Conservation (phyloP, 2,113 vertebrate species). For the Potamarius usumacintae region DNA sequence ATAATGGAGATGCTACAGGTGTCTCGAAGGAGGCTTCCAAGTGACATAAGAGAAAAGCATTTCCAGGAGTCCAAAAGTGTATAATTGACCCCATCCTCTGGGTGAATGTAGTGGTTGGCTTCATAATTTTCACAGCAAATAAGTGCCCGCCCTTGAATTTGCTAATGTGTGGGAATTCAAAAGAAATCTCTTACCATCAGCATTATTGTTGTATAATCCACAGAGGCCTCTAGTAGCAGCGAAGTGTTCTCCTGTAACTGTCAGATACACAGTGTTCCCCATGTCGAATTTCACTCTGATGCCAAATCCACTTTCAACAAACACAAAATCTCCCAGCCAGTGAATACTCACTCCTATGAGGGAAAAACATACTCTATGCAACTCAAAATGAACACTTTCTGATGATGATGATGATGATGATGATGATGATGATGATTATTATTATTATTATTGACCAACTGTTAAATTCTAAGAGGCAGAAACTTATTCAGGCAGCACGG, state of each 20-base stretch:
- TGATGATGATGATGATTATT: background rate
- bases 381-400: background rate
- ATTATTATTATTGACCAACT: background rate
- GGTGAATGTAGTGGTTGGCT: background rate
- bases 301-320: constrained; percentile 82
- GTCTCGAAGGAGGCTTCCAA: background rate
- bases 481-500: background rate
- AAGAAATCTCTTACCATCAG: constrained; percentile 67
- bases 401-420: too few relatives aligned
- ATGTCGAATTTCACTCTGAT: constrained; percentile 78
- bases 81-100: background rate
- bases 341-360: constrained; percentile 79
- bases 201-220: constrained; percentile 80
- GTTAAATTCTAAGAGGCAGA: background rate
- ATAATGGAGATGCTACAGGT: background rate
- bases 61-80: background rate
- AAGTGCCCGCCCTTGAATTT: background rate
- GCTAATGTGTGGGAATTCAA: background rate
- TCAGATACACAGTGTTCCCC: constrained; percentile 74
- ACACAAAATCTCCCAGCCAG: constrained; percentile 89
- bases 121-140: background rate
- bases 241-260: constrained; percentile 71
- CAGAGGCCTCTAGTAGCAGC: constrained; percentile 82
- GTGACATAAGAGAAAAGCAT: background rate
- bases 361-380: background rate